Percentiles rank a stretch among this genome's conserved stretches.
Evolutionary conservation across 2,797 vertebrate species (phyloP).

Genomic region (Dicrostonyx torquatus): DNA sequence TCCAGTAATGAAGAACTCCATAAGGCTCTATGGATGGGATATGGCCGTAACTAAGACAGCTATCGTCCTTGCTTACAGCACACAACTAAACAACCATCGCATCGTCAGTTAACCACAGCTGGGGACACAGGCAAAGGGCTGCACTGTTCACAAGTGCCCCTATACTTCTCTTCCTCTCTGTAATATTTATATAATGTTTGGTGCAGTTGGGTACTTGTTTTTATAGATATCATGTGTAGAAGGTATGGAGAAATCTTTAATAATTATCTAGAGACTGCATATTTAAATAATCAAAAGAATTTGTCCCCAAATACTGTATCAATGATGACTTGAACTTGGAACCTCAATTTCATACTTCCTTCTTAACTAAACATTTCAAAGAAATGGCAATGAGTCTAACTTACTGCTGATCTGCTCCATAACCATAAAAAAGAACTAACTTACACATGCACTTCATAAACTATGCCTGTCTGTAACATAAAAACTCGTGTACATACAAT

Average conservation of each 20-base stretch:
- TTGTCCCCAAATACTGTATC: not conserved
- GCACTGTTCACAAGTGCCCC: no score
- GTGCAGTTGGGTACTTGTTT: not conserved
- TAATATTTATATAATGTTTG: not conserved
- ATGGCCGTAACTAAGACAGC: not conserved
- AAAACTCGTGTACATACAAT: not conserved
- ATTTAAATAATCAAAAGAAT: slow-evolving; percentile 23
- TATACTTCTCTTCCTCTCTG: not conserved
- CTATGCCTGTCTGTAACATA: not conserved
- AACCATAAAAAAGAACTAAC: slow-evolving; percentile 29
- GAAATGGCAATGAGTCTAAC: slow-evolving; percentile 32
- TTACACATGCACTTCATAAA: not conserved
- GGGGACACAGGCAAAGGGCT: not conserved
- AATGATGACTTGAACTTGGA: slow-evolving; percentile 24
- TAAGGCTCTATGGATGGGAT: not conserved
- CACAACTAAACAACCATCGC: not conserved
- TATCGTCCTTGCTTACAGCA: not conserved
- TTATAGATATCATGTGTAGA: not conserved
- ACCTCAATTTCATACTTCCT: slow-evolving; percentile 21
- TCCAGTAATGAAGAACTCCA: slow-evolving; percentile 28
- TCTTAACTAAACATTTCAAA: not conserved
- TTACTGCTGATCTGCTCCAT: not conserved
- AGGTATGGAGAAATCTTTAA: not conserved
- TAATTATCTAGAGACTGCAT: not conserved
- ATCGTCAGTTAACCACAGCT: not conserved